Base-by-base conservation (phyloP, 2,113 vertebrate species). In the Etia nguti region DNA sequence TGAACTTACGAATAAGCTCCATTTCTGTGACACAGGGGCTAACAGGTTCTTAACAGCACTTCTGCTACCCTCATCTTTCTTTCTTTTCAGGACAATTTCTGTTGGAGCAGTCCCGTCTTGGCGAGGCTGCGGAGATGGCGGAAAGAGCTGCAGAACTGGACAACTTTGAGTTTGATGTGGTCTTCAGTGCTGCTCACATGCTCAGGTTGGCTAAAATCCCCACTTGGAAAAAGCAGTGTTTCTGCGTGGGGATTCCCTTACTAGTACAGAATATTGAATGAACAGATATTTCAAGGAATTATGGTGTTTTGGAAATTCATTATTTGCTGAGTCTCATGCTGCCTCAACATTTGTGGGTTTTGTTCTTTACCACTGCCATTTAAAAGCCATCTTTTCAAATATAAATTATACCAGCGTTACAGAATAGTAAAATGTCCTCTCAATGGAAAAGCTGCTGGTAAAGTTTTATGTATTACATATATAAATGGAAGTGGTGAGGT, bases 101-200 rank as follows among this genome's bases (percentile, higher is more conserved):
- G 70, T 92, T 99, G 80, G 98, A 99, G 95, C 98, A 98, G 92
- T 96, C 97, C 15, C 98, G 98, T 59, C 93, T 98, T 12, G 90
- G 94, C 62, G 98, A 99, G 96, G 98, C 98, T 6, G 98, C 98
- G 3, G 97, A 97, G 94, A 99, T 99, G 98, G 98, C 98, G 8
- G 97, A 98, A 93, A 97, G 96, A 90, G 98, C 98, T 0, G 98
- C 98, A 12, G 97, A 98, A 84, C 93, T 99, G 43, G 98, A 99
- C 94, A 96, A 95, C 89, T 95, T 84, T 0, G 98, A 99, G 90
- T 99, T 99, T 75, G 98, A 99, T 26, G 97, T 99, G 85, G 98
- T 99, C 90, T 99, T 99, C 96, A 99, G 97, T 20, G 98, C 98
- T 68, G 98, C 98, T 26, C 98, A 99, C 92, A 99, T 99, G 98